Conservation (phyloP, 2,113 vertebrate species). For the Thermophis baileyi region DNA sequence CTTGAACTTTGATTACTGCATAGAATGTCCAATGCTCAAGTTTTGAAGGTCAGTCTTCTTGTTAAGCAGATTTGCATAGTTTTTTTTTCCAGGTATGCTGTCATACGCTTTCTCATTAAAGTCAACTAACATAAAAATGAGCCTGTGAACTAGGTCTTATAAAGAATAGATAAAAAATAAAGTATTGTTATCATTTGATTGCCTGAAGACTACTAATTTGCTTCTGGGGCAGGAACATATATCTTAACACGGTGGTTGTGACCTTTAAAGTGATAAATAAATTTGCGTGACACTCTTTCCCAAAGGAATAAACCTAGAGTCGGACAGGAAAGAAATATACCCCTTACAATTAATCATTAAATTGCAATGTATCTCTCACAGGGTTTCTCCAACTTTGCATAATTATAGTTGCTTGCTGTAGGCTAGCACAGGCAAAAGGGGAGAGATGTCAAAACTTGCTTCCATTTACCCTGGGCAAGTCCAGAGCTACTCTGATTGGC, state of each 20-base stretch:
- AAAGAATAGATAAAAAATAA: background rate
- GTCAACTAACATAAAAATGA: background rate
- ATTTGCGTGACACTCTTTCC: background rate
- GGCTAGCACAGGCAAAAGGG: background rate
- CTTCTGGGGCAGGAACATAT: background rate
- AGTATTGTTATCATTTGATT: background rate
- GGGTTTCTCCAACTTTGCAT: background rate
- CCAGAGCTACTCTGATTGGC: background rate
- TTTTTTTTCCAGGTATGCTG: background rate
- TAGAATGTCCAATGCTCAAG: background rate
- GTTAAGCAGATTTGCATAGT: background rate
- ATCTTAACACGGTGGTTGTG: background rate
- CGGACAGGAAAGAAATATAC: background rate
- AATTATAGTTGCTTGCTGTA: background rate
- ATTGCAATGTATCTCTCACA: background rate
- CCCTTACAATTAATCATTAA: background rate
- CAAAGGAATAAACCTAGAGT: background rate
- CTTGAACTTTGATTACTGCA: background rate
- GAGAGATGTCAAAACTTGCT: background rate
- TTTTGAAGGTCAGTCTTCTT: conserved; percentile 21
- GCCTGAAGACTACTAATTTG: background rate
- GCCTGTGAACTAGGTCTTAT: background rate
- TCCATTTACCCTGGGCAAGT: background rate
- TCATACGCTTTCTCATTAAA: background rate
- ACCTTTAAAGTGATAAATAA: background rate